phyloP scores from a whole-genome alignment of 2,888 invertebrate genomes.

The Mactromeris polynyma region DNA sequence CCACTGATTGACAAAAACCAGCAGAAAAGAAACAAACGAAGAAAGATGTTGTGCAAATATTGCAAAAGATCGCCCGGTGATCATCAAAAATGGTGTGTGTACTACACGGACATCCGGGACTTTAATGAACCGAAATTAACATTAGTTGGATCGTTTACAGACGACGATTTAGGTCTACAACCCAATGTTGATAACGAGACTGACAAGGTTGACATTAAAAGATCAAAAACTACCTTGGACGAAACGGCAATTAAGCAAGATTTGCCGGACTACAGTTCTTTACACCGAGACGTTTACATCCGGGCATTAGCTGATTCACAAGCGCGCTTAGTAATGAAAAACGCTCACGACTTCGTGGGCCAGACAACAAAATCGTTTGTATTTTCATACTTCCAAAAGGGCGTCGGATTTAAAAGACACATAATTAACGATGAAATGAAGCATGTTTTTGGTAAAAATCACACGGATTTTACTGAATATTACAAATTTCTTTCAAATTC shows the following conservation, averaged over 20 bases:
- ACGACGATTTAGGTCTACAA: conserved; percentile 14
- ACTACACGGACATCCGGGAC: conserved; percentile 16
- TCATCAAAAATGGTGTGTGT: conserved; percentile 62
- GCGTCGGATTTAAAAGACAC: neutral
- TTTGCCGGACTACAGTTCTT: conserved; percentile 52
- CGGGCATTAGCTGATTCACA: conserved; percentile 54
- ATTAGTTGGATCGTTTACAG: conserved; percentile 33
- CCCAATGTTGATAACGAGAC: neutral
- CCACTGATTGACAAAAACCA: conserved; percentile 28
- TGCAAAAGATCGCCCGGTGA: conserved; percentile 47
- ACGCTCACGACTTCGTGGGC: conserved; percentile 29
- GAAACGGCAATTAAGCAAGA: conserved; percentile 20
- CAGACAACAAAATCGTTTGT: conserved; percentile 59
- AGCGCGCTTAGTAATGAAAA: conserved; percentile 41
- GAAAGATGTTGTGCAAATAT: conserved; percentile 44
- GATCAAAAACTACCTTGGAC: conserved; percentile 47
- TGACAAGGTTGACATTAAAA: neutral
- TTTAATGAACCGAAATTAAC: conserved; percentile 5
- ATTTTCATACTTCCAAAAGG: conserved; percentile 58
- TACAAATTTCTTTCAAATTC: conserved; percentile 33
- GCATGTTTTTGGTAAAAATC: conserved; percentile 48
- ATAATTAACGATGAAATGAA: conserved; percentile 31
- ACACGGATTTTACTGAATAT: conserved; percentile 46
- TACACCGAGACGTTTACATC: conserved; percentile 65
- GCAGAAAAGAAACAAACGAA: conserved; percentile 18